Conservation (phyloP, 2,888 invertebrate species). For the Acrobasis repandana region DNA sequence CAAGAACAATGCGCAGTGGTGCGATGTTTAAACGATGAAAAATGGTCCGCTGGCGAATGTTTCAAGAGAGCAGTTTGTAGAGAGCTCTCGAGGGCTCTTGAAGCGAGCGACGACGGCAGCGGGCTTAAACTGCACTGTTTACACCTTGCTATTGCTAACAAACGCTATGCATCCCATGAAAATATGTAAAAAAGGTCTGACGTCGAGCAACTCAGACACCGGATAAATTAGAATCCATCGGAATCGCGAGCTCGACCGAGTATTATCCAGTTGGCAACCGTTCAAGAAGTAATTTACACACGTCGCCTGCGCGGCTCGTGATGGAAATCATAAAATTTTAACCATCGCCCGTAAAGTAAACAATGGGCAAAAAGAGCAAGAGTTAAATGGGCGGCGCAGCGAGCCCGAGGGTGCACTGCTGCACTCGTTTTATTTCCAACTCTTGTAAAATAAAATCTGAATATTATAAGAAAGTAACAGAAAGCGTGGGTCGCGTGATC, state of each 20-base stretch:
- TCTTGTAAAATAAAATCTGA: slow-evolving; percentile 50
- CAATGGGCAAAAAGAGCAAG: slow-evolving; percentile 77
- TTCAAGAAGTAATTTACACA: slow-evolving; percentile 70
- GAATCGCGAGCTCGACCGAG: slow-evolving; percentile 51
- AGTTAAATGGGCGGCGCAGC: slow-evolving; percentile 55
- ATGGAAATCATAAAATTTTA: slow-evolving; percentile 77
- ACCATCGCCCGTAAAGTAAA: slow-evolving; percentile 75
- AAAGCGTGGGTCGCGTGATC: slow-evolving; percentile 6
- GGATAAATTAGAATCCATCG: slow-evolving; percentile 65
- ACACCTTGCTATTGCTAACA: slow-evolving; percentile 56
- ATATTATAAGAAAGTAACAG: slow-evolving; percentile 44
- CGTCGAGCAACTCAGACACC: slow-evolving; percentile 28
- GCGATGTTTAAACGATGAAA: slow-evolving; percentile 47
- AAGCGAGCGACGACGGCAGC: slow-evolving; percentile 59
- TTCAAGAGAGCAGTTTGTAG: slow-evolving; percentile 69
- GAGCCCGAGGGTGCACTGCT: slow-evolving; percentile 56
- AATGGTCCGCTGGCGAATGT: slow-evolving; percentile 59
- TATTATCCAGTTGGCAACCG: slow-evolving; percentile 74
- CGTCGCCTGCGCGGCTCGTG: slow-evolving; percentile 58
- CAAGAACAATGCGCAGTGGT: slow-evolving; percentile 55
- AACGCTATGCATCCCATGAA: slow-evolving; percentile 28
- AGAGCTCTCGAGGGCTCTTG: slow-evolving; percentile 61
- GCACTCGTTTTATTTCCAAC: slow-evolving; percentile 49
- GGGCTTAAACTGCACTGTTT: slow-evolving; percentile 62
- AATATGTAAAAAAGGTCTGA: slow-evolving; percentile 30